These are phyloP conservation scores for Sympetrum striolatum DNA, from an alignment of 2,888 invertebrate genomes.

Conservation along the genomic window DNA sequence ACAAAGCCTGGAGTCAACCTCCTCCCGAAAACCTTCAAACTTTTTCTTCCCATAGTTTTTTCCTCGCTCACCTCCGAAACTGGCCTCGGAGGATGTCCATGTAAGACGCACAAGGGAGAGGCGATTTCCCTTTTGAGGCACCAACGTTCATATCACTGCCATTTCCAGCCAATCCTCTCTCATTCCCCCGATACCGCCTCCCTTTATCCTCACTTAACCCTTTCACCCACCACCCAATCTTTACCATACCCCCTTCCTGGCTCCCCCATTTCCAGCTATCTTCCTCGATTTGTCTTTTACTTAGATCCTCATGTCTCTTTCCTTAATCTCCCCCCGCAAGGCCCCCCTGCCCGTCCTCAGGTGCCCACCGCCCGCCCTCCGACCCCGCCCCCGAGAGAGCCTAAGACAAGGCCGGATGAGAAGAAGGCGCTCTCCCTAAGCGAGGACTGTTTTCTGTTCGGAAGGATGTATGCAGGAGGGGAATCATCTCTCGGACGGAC, in stretches of 20 bases:
- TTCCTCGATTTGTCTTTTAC: constrained; percentile 39
- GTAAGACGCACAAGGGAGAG: background rate
- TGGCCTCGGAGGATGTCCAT: background rate
- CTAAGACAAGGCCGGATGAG: background rate
- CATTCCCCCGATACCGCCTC: background rate
- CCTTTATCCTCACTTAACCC: background rate
- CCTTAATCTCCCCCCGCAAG: constrained; percentile 5
- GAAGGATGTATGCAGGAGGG: background rate
- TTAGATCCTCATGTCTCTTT: constrained; percentile 33
- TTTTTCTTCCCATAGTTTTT: background rate
- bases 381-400: background rate
- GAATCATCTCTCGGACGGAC: background rate
- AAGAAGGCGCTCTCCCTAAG: background rate
- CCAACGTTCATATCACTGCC: background rate
- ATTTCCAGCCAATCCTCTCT: background rate
- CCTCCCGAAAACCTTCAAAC: no score
- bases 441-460: background rate
- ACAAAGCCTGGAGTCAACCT: no score
- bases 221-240: constrained; percentile 1
- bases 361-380: background rate
- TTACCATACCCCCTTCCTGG: background rate
- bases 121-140: background rate
- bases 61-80: background rate
- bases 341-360: constrained; percentile 2
- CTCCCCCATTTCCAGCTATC: constrained; percentile 1